Evolutionary conservation across 2,113 vertebrate species (phyloP), one percentile per base, ranked within the genome.

Genomic region (Egretta garzetta): DNA sequence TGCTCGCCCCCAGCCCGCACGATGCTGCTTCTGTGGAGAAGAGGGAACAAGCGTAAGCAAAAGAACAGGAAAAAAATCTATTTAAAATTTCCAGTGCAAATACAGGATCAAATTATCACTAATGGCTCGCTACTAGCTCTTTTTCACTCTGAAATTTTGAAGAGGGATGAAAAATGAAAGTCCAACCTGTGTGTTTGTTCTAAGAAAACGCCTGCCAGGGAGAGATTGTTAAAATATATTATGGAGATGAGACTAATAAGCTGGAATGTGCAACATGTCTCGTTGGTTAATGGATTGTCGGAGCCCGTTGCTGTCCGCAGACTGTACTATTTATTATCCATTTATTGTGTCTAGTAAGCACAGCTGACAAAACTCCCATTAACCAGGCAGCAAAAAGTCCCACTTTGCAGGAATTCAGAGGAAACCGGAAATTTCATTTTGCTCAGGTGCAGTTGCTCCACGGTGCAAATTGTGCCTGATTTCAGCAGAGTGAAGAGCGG

Each of bases 161-260:
- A 55, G 41, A 58, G 13, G 70, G 55, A 47, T 87, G 86, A 96
- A 64, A 85, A 96, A 95, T 91, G 58, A 5, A 89, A 95, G 83
- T 30, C 73, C 30, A 30, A 35, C 73, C 90, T 67, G 64, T 30
- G 47, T 59, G 63, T 86, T 88, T 93, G 71, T 84, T 86, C 82
- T 83, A 47, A 47, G 75, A 82, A 94, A 95, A 96, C 41, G 80
- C 91, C 95, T 95, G 94, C 83, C 60, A 86, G 88, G 76, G 76
- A 84, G 76, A 72, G 33, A 63, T 27, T 75, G 94, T 79, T 95
- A 71, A 92, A 94, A 91, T 87, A 71, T 60, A 77, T 92, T 92
- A 91, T 72, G 86, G 94, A 87, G 93, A 94, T 58, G 66, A 70
- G 37, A 75, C 76, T 92, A 95, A 95, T 93, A 96, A 93, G 63